These are phyloP conservation scores for Holcopasites calliopsidis DNA, from an alignment of 1,140 invertebrate species.

Conservation along the genomic window DNA sequence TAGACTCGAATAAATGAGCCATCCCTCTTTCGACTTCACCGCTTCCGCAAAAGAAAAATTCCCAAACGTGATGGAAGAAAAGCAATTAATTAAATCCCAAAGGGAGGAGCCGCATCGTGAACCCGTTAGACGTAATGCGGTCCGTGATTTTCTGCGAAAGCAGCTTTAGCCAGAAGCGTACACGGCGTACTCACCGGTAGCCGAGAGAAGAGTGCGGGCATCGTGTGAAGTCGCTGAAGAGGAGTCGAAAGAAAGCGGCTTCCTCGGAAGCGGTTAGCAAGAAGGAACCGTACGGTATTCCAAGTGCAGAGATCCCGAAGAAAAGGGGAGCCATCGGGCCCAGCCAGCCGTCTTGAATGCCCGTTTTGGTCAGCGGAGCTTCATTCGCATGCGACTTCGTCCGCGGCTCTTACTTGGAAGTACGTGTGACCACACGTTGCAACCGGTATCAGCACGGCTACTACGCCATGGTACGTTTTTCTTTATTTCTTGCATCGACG, in stretches of 20 bases:
- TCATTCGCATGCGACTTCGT: slow-evolving; percentile 72
- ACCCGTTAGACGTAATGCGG: slow-evolving; percentile 44
- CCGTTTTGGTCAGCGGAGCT: slow-evolving; percentile 61
- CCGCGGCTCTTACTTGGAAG: slow-evolving; percentile 64
- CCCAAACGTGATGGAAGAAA: too few relatives aligned
- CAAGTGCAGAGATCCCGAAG: slow-evolving; percentile 60
- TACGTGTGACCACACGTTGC: slow-evolving; percentile 59
- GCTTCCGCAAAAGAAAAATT: too few relatives aligned
- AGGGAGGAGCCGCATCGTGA: slow-evolving; percentile 11
- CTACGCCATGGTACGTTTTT: slow-evolving; percentile 3
- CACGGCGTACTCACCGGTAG: background rate
- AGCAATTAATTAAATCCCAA: background rate
- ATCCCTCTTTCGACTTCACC: too few relatives aligned
- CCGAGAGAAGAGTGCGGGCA: slow-evolving; percentile 2
- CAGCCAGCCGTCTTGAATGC: slow-evolving; percentile 50
- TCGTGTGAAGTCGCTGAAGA: slow-evolving; percentile 49
- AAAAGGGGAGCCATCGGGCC: slow-evolving; percentile 61
- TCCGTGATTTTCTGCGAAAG: slow-evolving; percentile 51
- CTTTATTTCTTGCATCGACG: slow-evolving; percentile 36
- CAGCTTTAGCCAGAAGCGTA: slow-evolving; percentile 42
- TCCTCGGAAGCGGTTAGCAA: slow-evolving; percentile 61
- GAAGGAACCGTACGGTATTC: slow-evolving; percentile 62
- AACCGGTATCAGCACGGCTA: slow-evolving; percentile 48
- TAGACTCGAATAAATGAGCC: too few relatives aligned
- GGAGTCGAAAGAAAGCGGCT: slow-evolving; percentile 55